A percentile compares a stretch with the other conserved stretches of the same genome.
Conservation (phyloP, 2,888 invertebrate genomes). For the Agrenia bidenticulata region DNA sequence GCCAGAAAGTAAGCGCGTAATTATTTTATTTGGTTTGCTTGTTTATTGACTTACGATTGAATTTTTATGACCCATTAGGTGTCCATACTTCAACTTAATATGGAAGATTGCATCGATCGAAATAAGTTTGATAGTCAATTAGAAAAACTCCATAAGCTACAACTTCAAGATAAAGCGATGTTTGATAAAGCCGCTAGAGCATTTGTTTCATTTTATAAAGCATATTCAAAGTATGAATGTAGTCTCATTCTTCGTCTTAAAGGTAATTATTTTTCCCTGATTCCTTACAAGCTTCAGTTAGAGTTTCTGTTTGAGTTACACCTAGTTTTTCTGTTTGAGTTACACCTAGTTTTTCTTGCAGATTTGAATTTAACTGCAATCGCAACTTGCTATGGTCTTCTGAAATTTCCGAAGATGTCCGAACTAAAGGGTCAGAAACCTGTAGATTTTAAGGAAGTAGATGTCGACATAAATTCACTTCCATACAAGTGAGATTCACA, state of each 20-base stretch:
- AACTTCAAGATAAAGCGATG: constrained; percentile 70
- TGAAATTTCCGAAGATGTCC: constrained; percentile 92
- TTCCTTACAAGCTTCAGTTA: too few relatives aligned
- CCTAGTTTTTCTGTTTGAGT: background rate
- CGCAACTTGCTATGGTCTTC: constrained; percentile 84
- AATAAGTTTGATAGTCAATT: constrained; percentile 55
- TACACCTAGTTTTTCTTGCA: constrained; percentile 53
- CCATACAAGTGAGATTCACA: constrained; percentile 63
- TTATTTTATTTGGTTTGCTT: background rate
- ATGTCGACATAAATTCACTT: constrained; percentile 73
- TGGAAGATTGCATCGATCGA: constrained; percentile 7
- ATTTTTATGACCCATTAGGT: background rate
- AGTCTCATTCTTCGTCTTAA: constrained; percentile 81
- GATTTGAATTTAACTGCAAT: constrained; percentile 81
- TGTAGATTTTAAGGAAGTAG: constrained; percentile 61
- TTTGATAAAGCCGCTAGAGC: constrained; percentile 87
- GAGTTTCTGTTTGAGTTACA: background rate
- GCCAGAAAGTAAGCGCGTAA: constrained; percentile 72
- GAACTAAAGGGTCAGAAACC: constrained; percentile 74
- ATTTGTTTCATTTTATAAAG: constrained; percentile 91
- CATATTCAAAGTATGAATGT: constrained; percentile 95
- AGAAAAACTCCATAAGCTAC: constrained; percentile 63
- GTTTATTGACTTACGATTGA: too few relatives aligned
- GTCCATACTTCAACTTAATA: background rate
- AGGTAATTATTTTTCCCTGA: constrained; percentile 56